These are phyloP conservation scores for Drosophila nigrodunni DNA, from an alignment of 1,140 invertebrate species.

Conservation along the genomic window DNA sequence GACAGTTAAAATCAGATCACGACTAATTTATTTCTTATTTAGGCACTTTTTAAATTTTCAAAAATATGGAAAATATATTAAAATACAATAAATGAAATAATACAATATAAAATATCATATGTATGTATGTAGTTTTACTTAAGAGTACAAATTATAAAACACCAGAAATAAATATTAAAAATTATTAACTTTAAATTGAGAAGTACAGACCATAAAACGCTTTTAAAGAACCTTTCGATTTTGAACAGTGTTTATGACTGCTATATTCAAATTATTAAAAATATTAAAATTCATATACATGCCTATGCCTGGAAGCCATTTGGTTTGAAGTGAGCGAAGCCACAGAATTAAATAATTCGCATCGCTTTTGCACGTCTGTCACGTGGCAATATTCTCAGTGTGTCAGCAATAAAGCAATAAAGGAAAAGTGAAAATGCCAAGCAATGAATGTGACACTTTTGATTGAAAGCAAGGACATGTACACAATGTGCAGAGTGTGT, in stretches of 20 bases:
- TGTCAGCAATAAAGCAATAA: constrained; percentile 52
- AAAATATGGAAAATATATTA: no score
- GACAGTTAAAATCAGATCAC: no score
- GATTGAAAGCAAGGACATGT: constrained; percentile 59
- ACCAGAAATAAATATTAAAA: no score
- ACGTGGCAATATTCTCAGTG: constrained; percentile 21
- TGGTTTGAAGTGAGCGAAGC: constrained; percentile 23
- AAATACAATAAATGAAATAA: no score
- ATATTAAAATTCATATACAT: not conserved
- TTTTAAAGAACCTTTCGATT: not conserved
- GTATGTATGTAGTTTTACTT: no score
- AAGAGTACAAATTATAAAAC: no score
- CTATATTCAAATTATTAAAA: not conserved
- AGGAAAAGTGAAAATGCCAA: constrained; percentile 51
- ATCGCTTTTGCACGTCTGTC: constrained; percentile 21
- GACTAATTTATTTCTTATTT: no score
- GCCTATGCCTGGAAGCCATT: constrained; percentile 14
- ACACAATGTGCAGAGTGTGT: constrained; percentile 1
- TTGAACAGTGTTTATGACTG: not conserved
- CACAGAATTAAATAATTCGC: constrained; percentile 18
- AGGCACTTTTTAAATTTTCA: no score
- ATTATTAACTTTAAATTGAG: no score
- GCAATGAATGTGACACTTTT: constrained; percentile 76
- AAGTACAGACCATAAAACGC: no score
- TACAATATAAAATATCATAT: no score